Evolutionary conservation across 2,888 invertebrate species (phyloP), one percentile per base, ranked within the genome.

Genomic region (Caenorhabditis afra): DNA sequence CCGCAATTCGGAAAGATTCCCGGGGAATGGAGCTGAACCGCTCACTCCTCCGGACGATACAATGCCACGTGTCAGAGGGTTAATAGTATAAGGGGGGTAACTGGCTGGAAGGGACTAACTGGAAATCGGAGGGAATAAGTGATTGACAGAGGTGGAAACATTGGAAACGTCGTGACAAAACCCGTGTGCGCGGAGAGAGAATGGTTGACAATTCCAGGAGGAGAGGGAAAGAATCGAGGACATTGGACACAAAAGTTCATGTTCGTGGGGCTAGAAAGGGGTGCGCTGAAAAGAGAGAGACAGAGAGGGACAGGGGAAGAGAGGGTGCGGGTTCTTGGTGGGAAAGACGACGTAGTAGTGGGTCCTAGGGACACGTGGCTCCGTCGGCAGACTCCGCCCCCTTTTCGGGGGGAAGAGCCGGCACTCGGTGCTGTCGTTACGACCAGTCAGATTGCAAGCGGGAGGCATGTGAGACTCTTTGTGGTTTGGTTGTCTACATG

Each of bases 141-240:
- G 58, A 58, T 20, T 65, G 55, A 62, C 47, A 55, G 53, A 57
- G 55, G 61, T 64, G 67, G 73, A 20, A 61, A 29, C 29, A 29
- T 29, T 16, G 29, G 39, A 77, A 53, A 61, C 59, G 61, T 78
- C 61, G 65, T 73, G 71, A 73, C 71, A 78, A 67, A 61, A 78
- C 78, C 78, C 78, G 78, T 67, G 78, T 73, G 67, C 71, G 67
- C 78, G 78, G 78, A 53, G 57, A 78, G 62, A 16, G 78, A 67
- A 62, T 62, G 78, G 73, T 71, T 53, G 18, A 61, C 74, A 74
- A 66, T 67, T 78, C 71, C 78, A 64, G 44, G 45, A 12, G 16
- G 35, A 35, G 55, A 58, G 12, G 14, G 23, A 12, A 39, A 22
- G 22, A 55, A 37, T 22, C 29, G 29, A 29, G 37, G 47, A 49